phyloP scores from a whole-genome alignment of 2,113 vertebrate genomes.

The Tor tambroides region DNA sequence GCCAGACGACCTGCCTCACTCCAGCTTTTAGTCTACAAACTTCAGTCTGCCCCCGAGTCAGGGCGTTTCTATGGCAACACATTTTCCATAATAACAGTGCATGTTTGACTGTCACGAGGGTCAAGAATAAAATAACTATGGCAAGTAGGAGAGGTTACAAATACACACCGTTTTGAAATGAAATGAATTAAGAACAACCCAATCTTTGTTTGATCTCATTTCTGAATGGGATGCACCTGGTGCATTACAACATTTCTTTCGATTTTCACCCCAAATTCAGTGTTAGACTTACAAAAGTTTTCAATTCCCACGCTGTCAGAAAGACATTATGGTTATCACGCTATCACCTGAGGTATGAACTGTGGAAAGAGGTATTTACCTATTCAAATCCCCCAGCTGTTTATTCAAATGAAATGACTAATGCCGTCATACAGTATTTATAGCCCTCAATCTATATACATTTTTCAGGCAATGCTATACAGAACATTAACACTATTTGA shows the following conservation, averaged over 20 bases:
- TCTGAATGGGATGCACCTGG: background rate
- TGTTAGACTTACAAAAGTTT: background rate
- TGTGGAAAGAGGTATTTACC: slow-evolving; percentile 20
- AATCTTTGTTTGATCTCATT: slow-evolving; percentile 20
- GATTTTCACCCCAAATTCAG: background rate
- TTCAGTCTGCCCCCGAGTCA: slow-evolving; percentile 55
- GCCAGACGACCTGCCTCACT: slow-evolving; percentile 53
- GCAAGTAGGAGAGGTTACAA: slow-evolving; percentile 28
- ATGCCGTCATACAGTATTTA: slow-evolving; percentile 18
- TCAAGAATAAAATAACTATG: slow-evolving; percentile 44
- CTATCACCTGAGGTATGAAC: background rate
- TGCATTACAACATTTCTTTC: background rate
- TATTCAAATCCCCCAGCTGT: background rate
- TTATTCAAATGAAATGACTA: slow-evolving; percentile 20
- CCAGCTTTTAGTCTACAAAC: slow-evolving; percentile 66
- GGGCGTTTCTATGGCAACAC: slow-evolving; percentile 71
- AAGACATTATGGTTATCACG: slow-evolving; percentile 9
- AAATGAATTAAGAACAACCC: slow-evolving; percentile 16
- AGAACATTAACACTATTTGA: slow-evolving; percentile 1
- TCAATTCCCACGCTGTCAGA: background rate
- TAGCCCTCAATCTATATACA: slow-evolving; percentile 14
- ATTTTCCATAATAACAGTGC: slow-evolving; percentile 43
- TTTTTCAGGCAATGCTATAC: background rate
- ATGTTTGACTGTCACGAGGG: slow-evolving; percentile 46
- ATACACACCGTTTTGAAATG: background rate